A percentile compares a stretch with the other conserved stretches of the same genome.
Evolutionary conservation across 2,797 vertebrate genomes (phyloP).

Genomic region (Acanthornis magna): DNA sequence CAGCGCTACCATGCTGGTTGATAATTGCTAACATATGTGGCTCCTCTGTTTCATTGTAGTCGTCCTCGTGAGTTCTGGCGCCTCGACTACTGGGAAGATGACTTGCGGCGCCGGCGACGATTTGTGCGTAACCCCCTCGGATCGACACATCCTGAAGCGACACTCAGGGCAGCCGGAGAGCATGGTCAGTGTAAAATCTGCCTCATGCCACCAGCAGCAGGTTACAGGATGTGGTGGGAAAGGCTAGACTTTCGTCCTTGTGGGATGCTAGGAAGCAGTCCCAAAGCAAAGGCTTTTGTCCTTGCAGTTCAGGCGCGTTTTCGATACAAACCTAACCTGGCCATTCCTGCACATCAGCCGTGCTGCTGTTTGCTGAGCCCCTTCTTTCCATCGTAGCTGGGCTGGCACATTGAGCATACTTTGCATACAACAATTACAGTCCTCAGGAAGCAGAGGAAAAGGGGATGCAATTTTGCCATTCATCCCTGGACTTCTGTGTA

Average conservation of each 20-base stretch:
- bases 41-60: slow-evolving; percentile 91
- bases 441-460: neutral
- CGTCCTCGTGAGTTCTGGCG: slow-evolving; percentile 99
- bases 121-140: slow-evolving; percentile 96
- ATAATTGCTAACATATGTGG: slow-evolving; percentile 99
- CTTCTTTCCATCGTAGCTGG: neutral
- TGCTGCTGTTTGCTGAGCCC: neutral
- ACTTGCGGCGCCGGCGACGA: slow-evolving; percentile 97
- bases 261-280: slow-evolving; percentile 60
- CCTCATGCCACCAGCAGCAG: slow-evolving; percentile 72
- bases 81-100: slow-evolving; percentile 99
- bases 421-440: neutral
- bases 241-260: slow-evolving; percentile 69
- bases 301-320: neutral
- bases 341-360: neutral
- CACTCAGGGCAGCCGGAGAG: slow-evolving; percentile 89
- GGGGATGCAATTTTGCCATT: neutral
- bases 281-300: slow-evolving; percentile 46
- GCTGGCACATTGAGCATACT: neutral
- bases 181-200: slow-evolving; percentile 86
- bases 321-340: neutral
- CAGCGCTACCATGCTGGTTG: slow-evolving; percentile 89
- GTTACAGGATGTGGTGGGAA: slow-evolving; percentile 74
- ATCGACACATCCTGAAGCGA: slow-evolving; percentile 95
- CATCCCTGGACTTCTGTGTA: neutral